Base-by-base conservation (phyloP, 2,797 vertebrate species). In the Eulemur coronatus region DNA sequence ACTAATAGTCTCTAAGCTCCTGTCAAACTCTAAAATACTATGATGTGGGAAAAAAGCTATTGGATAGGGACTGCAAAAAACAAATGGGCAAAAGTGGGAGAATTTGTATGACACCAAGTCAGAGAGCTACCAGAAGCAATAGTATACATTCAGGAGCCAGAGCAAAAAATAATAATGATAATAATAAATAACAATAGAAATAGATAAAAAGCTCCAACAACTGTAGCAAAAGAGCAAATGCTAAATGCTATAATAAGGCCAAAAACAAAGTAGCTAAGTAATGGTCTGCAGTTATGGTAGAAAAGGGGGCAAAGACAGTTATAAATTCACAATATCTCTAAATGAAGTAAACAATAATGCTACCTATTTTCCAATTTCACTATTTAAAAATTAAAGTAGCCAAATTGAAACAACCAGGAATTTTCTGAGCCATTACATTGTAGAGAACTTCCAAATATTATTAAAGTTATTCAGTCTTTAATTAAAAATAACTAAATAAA, bases 51-150 rank as follows among this genome's bases (percentile, higher is more conserved):
- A 26, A 80, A 18, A 52, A 75, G 1, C 10, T 38, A 82, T 1
- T 67, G 35, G 11, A 35, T 75, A 18, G 9, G 12, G 13, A 57
- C 3, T 87, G 6, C 86, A n/a, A 65, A 67, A 50, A 67, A 80
- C 26, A 43, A 2, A 22, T 3, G 2, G 2, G 7, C 70, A 28
- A 4, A 4, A 1, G 5, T 80, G 13, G 3, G 15, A 17, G 43
- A 4, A 61, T 65, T 4, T 76, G 4, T 38, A 81, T 50, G 26
- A 30, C 14, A 89, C 3, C 13, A 89, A 88, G 9, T 73, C 26
- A 57, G 48, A 89, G 28, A 81, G 9, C 2, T 35, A 70, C 7
- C 1, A 59, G 11, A 48, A 67, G 2, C 57, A 76, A 6, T 4
- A 5, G 33, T 48, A 41, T 18, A 30, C 59, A 50, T 33, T 88